phyloP scores from a whole-genome alignment of 2,113 vertebrate species.

The Trematomus loennbergii region DNA sequence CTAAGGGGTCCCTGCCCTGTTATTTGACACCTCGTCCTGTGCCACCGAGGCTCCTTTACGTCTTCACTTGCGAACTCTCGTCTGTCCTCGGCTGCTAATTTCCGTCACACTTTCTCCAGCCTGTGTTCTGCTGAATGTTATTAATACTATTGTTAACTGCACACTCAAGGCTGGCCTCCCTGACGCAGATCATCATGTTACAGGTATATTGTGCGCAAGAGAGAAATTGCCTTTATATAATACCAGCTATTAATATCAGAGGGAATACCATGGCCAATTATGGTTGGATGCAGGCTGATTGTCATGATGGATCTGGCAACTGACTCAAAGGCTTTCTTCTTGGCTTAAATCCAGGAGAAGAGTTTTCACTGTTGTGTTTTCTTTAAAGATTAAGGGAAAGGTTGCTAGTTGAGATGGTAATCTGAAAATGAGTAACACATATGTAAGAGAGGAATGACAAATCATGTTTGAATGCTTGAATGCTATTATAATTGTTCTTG shows the following conservation, averaged over 20 bases:
- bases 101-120: constrained; percentile 66
- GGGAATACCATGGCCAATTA: constrained; percentile 68
- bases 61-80: constrained; percentile 76
- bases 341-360: neutral
- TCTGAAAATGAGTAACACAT: neutral
- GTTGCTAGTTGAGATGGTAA: neutral
- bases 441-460: neutral
- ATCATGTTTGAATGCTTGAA: neutral
- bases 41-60: constrained; percentile 59
- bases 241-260: constrained; percentile 72
- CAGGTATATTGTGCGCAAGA: constrained; percentile 72
- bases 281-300: constrained; percentile 54
- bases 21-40: constrained; percentile 72
- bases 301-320: constrained; percentile 26
- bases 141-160: constrained; percentile 83
- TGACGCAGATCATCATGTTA: constrained; percentile 76
- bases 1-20: constrained; percentile 60
- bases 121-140: constrained; percentile 64
- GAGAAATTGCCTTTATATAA: constrained; percentile 74
- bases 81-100: constrained; percentile 80
- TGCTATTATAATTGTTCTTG: neutral
- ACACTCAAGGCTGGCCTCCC: constrained; percentile 72
- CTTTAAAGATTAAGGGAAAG: neutral
- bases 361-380: constrained; percentile 5
- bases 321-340: constrained; percentile 23